Evolutionary conservation across 2,888 invertebrate genomes (phyloP).

Genomic region (Autographa gamma): DNA sequence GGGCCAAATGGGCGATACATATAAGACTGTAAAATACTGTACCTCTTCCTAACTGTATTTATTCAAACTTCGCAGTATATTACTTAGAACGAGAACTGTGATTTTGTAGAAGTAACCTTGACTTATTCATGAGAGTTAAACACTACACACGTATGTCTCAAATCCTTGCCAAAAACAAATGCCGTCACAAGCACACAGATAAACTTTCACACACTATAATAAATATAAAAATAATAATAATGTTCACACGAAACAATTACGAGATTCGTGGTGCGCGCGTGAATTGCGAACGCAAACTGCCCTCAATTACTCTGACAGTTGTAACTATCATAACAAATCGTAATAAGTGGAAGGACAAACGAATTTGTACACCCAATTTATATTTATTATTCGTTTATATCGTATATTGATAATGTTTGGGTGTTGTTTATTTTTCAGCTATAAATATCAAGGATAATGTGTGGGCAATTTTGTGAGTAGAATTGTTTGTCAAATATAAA

Average conservation of each 20-base stretch:
- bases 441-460: no score
- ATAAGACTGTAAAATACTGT: neutral
- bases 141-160: neutral
- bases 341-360: slow-evolving; percentile 64
- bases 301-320: slow-evolving; percentile 37
- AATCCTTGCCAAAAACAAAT: neutral
- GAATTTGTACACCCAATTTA: slow-evolving; percentile 48
- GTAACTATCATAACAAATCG: slow-evolving; percentile 61
- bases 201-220: neutral
- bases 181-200: neutral
- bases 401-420: neutral
- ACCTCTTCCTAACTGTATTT: neutral
- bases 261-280: slow-evolving; percentile 31
- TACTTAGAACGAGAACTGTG: neutral
- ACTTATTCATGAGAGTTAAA: neutral
- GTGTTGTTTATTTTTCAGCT: neutral
- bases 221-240: slow-evolving; percentile 6
- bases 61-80: neutral
- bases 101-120: neutral
- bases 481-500: no score
- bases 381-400: slow-evolving; percentile 10
- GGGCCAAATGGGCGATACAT: neutral
- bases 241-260: slow-evolving; percentile 20
- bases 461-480: no score
- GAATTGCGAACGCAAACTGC: slow-evolving; percentile 30